These are phyloP conservation scores for Lapara coniferarum DNA, from an alignment of 2,888 invertebrate genomes.

Conservation along the genomic window DNA sequence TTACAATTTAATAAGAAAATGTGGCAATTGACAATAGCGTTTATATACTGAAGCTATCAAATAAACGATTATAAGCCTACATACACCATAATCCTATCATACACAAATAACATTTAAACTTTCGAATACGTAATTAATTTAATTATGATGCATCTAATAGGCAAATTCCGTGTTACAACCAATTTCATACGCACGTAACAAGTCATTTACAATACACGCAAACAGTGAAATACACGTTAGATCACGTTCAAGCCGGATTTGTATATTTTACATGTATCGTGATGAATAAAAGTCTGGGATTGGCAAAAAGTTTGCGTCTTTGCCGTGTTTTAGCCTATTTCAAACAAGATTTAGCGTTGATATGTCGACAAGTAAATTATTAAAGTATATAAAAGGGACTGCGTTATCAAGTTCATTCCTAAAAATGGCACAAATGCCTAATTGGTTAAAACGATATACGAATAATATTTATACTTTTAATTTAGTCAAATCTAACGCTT, in stretches of 20 bases:
- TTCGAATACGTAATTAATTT: conserved; percentile 5
- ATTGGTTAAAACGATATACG: no score
- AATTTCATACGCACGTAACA: conserved; percentile 14
- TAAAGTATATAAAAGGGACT: no score
- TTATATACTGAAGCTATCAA: no score
- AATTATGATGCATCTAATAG: conserved; percentile 7
- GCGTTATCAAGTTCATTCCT: no score
- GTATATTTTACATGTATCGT: conserved; percentile 39
- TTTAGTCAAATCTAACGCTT: no score
- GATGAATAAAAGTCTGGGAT: conserved; percentile 45
- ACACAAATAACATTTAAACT: no score
- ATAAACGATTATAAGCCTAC: no score
- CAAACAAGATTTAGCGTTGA: neutral
- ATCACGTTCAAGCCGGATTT: conserved; percentile 31
- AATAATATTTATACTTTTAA: no score
- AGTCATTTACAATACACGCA: conserved; percentile 24
- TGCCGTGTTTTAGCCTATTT: conserved; percentile 6
- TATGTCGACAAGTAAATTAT: neutral
- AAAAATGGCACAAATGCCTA: no score
- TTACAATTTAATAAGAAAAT: no score
- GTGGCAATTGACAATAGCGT: no score
- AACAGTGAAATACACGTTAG: conserved; percentile 30
- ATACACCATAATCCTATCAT: no score
- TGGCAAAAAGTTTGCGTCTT: conserved; percentile 38
- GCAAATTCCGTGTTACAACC: conserved; percentile 9